Base-by-base conservation (phyloP, 2,888 invertebrate species). In the Euphydryas editha region DNA sequence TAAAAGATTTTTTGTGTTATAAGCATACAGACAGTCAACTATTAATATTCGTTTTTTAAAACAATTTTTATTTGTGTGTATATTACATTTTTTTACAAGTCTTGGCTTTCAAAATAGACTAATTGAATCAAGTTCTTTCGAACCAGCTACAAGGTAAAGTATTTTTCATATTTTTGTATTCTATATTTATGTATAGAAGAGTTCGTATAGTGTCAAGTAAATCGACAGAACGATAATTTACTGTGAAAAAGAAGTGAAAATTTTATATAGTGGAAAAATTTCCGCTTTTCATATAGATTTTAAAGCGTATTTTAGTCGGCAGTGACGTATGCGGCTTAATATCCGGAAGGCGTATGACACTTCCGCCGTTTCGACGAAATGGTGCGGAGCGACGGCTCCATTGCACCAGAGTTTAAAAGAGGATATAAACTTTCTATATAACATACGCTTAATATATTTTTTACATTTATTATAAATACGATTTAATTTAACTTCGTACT, bases 291-390 rank as follows among this genome's bases (percentile, higher is more conserved):
- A 15, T 44, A 44, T 44, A 51, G 21, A 51, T 51, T 51, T 51
- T 51, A 24, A 51, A 24, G 24, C 49, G 49, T 51, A 51, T 51
- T 51, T 51, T 24, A 51, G 49, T 51, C n/a, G 15, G 46, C 46
- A 46, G 49, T 51, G 49, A 51, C 49, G 49, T 51, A 51, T 20
- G 24, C 49, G 49, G 49, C 21, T 51, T 51, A 21, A 51, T 51
- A 51, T 51, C 49, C 49, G 49, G 49, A 51, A 24, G 49, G 49
- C 49, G 49, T 51, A 51, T 51, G 49, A 51, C 49, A 51, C 49
- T 51, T 51, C 49, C 49, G 49, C 15, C 24, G 49, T n/a, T 20
- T 24, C 21, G 24, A 24, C 21, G 49, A 51, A 51, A 51, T 51
- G 49, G 21, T 20, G 49, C 49, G 49, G 21, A 51, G 49, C 15